Base-by-base conservation (phyloP, 2,888 invertebrate species). In the Sarcophaga carnaria region DNA sequence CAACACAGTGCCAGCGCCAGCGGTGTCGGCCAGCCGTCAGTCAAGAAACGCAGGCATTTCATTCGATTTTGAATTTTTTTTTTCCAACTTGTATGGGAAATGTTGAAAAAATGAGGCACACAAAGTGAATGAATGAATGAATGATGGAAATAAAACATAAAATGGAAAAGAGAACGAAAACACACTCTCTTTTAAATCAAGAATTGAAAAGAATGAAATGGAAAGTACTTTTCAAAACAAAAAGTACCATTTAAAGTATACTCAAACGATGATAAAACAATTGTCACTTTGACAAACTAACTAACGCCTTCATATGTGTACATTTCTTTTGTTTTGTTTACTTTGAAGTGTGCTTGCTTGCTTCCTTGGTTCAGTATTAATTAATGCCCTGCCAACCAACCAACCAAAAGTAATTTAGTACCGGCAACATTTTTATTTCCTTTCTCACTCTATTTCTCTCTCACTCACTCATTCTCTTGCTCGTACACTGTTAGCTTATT, bases 41-140 rank as follows among this genome's bases (percentile, higher is more conserved):
- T 74, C 75, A 83, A 63, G 80, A 83, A 80, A 74, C 71, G 70
- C 64, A 66, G 80, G 22, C 62, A 17, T 64, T 22, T 25, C 27
- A 25, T 64, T 25, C 11, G 10, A 17, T 64, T 64, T 12, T 22
- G 1, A 67, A 45, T 37, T 37, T 10, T 37, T 37, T 37, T 37
- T 37, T 37, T 10, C 37, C 37, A 37, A 37, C 37, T 37, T 37
- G 37, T 37, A 37, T 10, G 37, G 10, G 10, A 37, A 37, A 37
- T 8, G 37, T 37, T 37, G 37, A 37, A 37, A 37, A 37, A 37
- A 37, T 37, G 2, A 37, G 8, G 2, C 8, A 37, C 37, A 10
- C 37, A 37, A 37, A 37, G 0, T 6, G 6, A 37, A 37, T 5
- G 27, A 27, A 6, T 37, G 37, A 37, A 8, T 66, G 12, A 64